phyloP scores from a whole-genome alignment of 1,140 invertebrate genomes.

The Drosophila seguyi region DNA sequence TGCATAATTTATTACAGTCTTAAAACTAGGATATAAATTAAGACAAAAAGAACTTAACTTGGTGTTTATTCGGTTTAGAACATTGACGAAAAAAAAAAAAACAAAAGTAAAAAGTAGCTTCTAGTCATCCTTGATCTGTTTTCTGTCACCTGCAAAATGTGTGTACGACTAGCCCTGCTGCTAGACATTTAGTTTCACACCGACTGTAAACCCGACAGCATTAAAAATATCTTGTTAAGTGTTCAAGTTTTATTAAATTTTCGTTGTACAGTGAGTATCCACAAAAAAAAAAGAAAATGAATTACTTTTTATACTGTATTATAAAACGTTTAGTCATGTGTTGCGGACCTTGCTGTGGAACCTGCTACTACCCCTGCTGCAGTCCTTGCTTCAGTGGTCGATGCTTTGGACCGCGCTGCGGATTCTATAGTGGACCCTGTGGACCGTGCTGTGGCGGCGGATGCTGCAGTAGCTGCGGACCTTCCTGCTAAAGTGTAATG shows the following conservation, averaged over 20 bases:
- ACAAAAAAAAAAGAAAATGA: background rate
- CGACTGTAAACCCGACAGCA: slow-evolving; percentile 7
- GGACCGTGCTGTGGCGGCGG: slow-evolving; percentile 44
- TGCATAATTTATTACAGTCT: too few species aligned
- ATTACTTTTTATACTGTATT: background rate
- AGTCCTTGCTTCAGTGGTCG: slow-evolving; percentile 51
- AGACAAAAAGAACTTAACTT: too few species aligned
- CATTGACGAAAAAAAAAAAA: too few species aligned
- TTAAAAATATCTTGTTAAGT: slow-evolving; percentile 30
- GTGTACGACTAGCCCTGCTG: background rate
- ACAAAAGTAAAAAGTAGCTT: too few species aligned
- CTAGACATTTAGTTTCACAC: slow-evolving; percentile 22
- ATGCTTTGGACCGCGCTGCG: slow-evolving; percentile 29
- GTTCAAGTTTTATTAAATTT: slow-evolving; percentile 12
- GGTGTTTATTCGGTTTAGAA: too few species aligned
- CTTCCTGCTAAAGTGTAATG: slow-evolving; percentile 19
- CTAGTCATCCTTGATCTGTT: too few species aligned
- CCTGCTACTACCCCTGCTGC: slow-evolving; percentile 42
- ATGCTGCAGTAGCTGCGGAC: slow-evolving; percentile 43
- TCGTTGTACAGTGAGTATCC: slow-evolving; percentile 10
- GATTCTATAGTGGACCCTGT: slow-evolving; percentile 33
- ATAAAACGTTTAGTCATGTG: slow-evolving; percentile 20
- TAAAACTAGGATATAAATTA: too few species aligned
- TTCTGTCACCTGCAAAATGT: slow-evolving; percentile 1
- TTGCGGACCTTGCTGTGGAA: slow-evolving; percentile 42